phyloP scores from a whole-genome alignment of 1,140 invertebrate species.

The Anastrepha obliqua region DNA sequence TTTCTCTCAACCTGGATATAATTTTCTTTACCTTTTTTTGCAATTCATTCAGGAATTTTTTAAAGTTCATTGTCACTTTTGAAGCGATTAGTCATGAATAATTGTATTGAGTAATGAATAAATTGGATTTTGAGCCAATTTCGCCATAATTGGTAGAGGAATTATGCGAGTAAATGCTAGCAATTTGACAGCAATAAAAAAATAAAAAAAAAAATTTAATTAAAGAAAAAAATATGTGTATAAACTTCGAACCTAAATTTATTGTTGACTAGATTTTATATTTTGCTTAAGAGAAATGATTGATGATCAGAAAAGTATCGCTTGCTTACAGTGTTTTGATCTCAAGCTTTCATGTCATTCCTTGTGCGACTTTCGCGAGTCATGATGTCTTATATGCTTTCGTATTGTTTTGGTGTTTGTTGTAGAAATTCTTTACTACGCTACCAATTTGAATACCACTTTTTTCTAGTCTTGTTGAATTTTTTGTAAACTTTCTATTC shows the following conservation, averaged over 20 bases:
- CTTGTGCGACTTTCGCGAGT: constrained; percentile 7
- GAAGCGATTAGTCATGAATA: neutral
- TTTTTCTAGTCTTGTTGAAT: neutral
- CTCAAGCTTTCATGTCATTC: neutral
- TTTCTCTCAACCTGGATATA: too few relatives aligned
- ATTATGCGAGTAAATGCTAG: neutral
- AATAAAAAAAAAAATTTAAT: neutral
- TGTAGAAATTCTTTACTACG: too few relatives aligned
- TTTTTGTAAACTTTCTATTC: neutral
- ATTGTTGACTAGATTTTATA: too few relatives aligned
- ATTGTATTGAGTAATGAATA: too few relatives aligned
- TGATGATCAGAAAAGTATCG: neutral
- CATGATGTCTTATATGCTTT: neutral
- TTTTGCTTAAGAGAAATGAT: neutral
- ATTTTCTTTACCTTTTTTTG: neutral
- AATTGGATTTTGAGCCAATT: neutral
- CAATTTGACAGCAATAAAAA: neutral
- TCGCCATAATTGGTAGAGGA: neutral
- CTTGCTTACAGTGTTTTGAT: neutral
- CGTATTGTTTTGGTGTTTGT: too few relatives aligned
- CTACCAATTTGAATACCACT: too few relatives aligned
- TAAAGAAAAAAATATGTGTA: too few relatives aligned
- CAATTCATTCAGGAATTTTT: constrained; percentile 30
- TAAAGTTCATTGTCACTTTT: constrained; percentile 11
- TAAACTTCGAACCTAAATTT: too few relatives aligned